Evolutionary conservation across 2,113 vertebrate species (phyloP).

Genomic region (Chaetops frenatus): DNA sequence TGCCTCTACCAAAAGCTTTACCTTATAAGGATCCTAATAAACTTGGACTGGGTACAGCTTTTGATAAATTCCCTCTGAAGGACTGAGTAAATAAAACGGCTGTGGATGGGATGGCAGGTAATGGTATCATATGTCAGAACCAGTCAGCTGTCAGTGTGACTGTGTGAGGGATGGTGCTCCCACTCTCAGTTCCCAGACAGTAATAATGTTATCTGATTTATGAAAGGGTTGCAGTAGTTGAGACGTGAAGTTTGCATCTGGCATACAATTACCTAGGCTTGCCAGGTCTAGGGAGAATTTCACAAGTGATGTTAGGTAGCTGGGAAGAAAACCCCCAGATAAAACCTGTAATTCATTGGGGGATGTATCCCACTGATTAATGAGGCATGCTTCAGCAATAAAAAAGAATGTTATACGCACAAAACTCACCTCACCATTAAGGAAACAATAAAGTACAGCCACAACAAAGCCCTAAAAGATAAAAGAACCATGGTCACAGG

Average conservation of each 20-base stretch:
- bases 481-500: not conserved
- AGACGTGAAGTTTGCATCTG: not conserved
- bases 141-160: not conserved
- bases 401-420: not conserved
- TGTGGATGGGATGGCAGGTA: not conserved
- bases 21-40: not conserved
- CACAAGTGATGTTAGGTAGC: not conserved
- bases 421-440: slow-evolving; percentile 90
- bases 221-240: not conserved
- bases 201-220: not conserved
- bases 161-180: not conserved
- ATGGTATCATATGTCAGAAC: not conserved
- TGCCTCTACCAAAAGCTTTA: not conserved
- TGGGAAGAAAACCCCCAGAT: not conserved
- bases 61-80: not conserved
- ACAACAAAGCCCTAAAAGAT: slow-evolving; percentile 89
- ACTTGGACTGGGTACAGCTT: not conserved
- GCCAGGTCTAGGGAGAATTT: not conserved
- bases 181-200: not conserved
- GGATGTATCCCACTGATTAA: not conserved
- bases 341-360: not conserved
- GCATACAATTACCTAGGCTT: not conserved
- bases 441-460: slow-evolving; percentile 95
- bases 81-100: not conserved
- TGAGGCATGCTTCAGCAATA: not conserved